Evolutionary conservation across 92 coral and sea anemone species (phyloP).

Genomic region (Palythoa caribaeorum): DNA sequence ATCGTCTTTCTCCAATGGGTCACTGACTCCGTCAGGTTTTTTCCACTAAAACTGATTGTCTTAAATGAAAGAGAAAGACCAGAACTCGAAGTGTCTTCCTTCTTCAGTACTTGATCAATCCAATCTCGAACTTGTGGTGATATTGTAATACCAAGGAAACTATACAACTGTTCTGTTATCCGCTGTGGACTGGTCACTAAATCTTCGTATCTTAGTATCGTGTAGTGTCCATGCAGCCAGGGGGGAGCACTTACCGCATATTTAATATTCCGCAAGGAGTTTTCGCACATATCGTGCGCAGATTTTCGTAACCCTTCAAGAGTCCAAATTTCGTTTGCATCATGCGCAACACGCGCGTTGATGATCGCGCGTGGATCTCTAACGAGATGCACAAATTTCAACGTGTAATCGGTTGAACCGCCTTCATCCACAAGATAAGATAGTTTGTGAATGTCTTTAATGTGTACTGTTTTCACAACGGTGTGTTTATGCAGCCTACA

Average conservation of each 20-base stretch:
- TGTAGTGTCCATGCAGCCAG: constrained; percentile 82
- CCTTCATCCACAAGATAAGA: constrained; percentile 79
- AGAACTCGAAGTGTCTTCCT: constrained; percentile 64
- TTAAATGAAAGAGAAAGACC: constrained; percentile 21
- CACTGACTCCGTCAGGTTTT: constrained; percentile 68
- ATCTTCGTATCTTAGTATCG: constrained; percentile 94
- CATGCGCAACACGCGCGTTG: constrained; percentile 70
- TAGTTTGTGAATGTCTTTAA: constrained; percentile 80
- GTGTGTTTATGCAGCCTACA: constrained; percentile 89
- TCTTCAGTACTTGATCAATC: constrained; percentile 71
- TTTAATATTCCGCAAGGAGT: constrained; percentile 80
- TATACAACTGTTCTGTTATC: constrained; percentile 84
- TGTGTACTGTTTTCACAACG: constrained; percentile 84
- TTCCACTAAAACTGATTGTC: constrained; percentile 36
- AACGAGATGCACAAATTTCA: constrained; percentile 91
- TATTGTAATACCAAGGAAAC: constrained; percentile 79
- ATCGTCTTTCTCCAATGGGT: constrained; percentile 72
- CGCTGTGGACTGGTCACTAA: constrained; percentile 81
- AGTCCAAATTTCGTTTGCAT: constrained; percentile 71
- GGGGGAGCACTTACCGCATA: constrained; percentile 90
- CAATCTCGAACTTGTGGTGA: constrained; percentile 80
- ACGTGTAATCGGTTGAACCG: constrained; percentile 74
- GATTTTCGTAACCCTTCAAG: constrained; percentile 66
- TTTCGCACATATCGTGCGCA: constrained; percentile 75
- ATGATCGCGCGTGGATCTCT: constrained; percentile 94